Evolutionary conservation across 2,888 invertebrate genomes (phyloP), one percentile per base, ranked within the genome.

Genomic region (Hyppa rectilinea): DNA sequence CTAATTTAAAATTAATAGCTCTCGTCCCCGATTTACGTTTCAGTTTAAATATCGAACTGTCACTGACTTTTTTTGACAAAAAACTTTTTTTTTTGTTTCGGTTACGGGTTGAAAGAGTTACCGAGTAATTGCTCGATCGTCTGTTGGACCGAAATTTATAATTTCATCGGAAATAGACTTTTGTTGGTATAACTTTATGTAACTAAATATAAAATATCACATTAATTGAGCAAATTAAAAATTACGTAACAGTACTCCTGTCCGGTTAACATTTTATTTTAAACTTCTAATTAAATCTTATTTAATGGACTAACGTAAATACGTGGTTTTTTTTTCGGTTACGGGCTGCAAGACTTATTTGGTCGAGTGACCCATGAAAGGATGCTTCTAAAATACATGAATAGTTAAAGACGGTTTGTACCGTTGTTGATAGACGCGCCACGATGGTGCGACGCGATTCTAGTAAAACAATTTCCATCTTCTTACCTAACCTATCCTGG

Each of bases 1-100:
- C 70, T 75, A 82, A 82, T 75, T 75, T 70, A 36, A 66, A 73
- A 74, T 69, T 10, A 73, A 63, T 58, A 67, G 52, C n/a, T 29
- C 23, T 45, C 17, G 5, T 36, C 31, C 70, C 34, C 52, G 53
- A 71, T 56, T 75, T 38, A 26, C 31, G 0, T 47, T 61, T 62
- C 7, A 71, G 14, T 66, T 80, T 52, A 17, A 43, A 38, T 12
- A 53, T 40, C 23, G 31, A 67, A 47, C 23, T 40, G 50, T 29
- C 20, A 14, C 14, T 20, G 6, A 38, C 45, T 60, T 63, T 65
- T 62, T 60, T 50, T 9, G 20, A 17, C 6, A 17, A 55, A 65
- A 23, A 29, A 20, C 17, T 29, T 63, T 62, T 61, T 49, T 26
- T 26, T 14, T 65, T 63, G 59, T 49, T 29, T 20, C 12, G n/a